Conservation (phyloP, 2,797 vertebrate genomes). For the Miichthys miiuy region DNA sequence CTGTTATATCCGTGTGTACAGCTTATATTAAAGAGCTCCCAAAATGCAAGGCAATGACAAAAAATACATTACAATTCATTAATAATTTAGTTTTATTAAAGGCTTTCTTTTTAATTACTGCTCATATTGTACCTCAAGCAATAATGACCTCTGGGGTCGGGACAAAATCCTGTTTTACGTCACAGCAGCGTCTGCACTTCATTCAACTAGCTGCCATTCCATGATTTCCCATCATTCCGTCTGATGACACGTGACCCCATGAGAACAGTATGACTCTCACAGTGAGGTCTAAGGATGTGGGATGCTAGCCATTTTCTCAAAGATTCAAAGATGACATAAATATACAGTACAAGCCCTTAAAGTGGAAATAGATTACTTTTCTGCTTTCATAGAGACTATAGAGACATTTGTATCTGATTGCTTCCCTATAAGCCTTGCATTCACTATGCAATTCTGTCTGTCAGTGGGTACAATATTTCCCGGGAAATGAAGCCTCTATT, state of each 20-base stretch:
- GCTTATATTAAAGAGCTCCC: background rate
- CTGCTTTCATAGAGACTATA: too few relatives aligned
- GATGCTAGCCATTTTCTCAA: slow-evolving; percentile 1
- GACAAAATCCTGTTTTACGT: slow-evolving; percentile 28
- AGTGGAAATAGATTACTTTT: background rate
- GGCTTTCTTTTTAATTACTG: background rate
- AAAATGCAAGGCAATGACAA: too few relatives aligned
- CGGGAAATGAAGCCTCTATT: too few relatives aligned
- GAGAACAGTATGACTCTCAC: slow-evolving; percentile 29
- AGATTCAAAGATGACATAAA: background rate
- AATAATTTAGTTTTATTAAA: background rate
- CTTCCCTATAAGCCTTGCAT: too few relatives aligned
- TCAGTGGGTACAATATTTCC: too few relatives aligned
- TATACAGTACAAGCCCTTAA: background rate
- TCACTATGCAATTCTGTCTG: too few relatives aligned
- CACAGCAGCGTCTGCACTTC: slow-evolving; percentile 62
- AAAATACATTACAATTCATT: background rate
- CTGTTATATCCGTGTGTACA: background rate
- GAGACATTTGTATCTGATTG: too few relatives aligned
- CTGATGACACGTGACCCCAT: slow-evolving; percentile 23
- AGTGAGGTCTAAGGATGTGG: slow-evolving; percentile 5
- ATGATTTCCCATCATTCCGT: slow-evolving; percentile 62
- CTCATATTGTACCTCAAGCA: slow-evolving; percentile 1
- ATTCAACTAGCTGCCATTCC: slow-evolving; percentile 41
- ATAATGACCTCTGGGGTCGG: slow-evolving; percentile 9